phyloP scores from a whole-genome alignment of 2,797 vertebrate genomes.

The Phaenicophaeus curvirostris region DNA sequence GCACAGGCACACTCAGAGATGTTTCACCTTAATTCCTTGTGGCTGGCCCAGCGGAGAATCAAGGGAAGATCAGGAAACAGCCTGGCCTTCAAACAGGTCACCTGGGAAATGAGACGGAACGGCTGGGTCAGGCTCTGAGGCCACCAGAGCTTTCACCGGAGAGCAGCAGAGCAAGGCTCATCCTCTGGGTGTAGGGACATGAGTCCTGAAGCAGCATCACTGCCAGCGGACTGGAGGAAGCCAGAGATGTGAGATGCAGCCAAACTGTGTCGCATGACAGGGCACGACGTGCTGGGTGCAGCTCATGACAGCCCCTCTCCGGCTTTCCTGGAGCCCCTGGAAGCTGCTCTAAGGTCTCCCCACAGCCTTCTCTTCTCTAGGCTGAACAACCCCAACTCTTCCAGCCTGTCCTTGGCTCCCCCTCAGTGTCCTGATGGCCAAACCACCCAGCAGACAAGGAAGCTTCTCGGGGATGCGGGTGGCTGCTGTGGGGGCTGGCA shows the following conservation, averaged over 20 bases:
- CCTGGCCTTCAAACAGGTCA: background rate
- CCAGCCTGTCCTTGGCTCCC: background rate
- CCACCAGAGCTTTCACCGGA: background rate
- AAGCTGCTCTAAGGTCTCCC: too few species aligned
- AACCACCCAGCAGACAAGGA: background rate
- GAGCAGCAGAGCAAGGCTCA: background rate
- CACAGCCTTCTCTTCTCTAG: too few species aligned
- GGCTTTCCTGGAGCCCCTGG: too few species aligned
- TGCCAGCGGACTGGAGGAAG: background rate
- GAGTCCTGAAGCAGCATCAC: background rate
- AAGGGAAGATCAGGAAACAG: background rate
- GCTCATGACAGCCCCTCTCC: too few species aligned
- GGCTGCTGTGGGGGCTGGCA: background rate
- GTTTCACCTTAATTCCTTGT: background rate
- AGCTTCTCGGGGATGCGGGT: background rate
- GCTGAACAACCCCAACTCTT: too few species aligned
- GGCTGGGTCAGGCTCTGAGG: background rate
- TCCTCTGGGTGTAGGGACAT: background rate
- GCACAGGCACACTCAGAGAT: rapidly evolving
- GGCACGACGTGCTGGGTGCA: background rate
- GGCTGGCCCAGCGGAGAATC: background rate
- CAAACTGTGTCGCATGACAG: background rate
- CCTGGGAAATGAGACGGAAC: background rate
- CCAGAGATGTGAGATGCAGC: background rate
- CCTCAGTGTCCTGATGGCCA: background rate